These are phyloP conservation scores for Remorina albescens DNA, from an alignment of 2,797 vertebrate genomes.

Conservation along the genomic window DNA sequence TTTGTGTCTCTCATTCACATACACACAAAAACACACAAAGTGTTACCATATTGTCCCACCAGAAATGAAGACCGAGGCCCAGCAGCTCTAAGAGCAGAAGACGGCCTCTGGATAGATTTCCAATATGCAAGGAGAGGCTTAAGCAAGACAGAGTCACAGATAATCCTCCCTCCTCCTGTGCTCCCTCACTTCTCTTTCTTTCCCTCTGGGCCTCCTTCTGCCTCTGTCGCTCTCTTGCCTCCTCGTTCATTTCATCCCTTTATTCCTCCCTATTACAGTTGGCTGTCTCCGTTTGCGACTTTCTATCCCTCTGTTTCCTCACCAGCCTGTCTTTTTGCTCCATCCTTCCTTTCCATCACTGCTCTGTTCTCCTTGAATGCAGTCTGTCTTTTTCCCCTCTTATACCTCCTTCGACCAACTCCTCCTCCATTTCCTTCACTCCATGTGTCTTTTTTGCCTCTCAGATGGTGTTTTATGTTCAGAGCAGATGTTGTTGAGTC, in stretches of 20 bases:
- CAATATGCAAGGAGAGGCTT: slow-evolving; percentile 77
- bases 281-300: slow-evolving; percentile 39
- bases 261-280: slow-evolving; percentile 37
- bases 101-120: slow-evolving; percentile 81
- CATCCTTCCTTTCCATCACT: neutral
- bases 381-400: slow-evolving; percentile 33
- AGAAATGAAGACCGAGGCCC: slow-evolving; percentile 73
- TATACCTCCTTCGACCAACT: neutral
- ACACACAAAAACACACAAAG: slow-evolving; percentile 28
- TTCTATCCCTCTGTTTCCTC: slow-evolving; percentile 20
- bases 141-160: slow-evolving; percentile 75
- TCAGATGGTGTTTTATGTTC: slow-evolving; percentile 53
- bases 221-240: slow-evolving; percentile 25
- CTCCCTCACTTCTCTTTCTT: slow-evolving; percentile 34
- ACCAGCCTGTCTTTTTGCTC: slow-evolving; percentile 17
- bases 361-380: slow-evolving; percentile 21
- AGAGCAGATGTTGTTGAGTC: slow-evolving; percentile 68
- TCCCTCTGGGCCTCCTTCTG: slow-evolving; percentile 27
- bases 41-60: slow-evolving; percentile 56
- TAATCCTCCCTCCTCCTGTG: slow-evolving; percentile 63
- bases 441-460: slow-evolving; percentile 29
- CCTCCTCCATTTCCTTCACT: neutral
- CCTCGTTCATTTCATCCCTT: slow-evolving; percentile 41
- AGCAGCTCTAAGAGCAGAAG: slow-evolving; percentile 67
- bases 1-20: neutral